A percentile compares a stretch with the other conserved stretches of the same genome.
These are phyloP conservation scores for Hydrophis major DNA, from an alignment of 2,797 vertebrate species.

Conservation along the genomic window DNA sequence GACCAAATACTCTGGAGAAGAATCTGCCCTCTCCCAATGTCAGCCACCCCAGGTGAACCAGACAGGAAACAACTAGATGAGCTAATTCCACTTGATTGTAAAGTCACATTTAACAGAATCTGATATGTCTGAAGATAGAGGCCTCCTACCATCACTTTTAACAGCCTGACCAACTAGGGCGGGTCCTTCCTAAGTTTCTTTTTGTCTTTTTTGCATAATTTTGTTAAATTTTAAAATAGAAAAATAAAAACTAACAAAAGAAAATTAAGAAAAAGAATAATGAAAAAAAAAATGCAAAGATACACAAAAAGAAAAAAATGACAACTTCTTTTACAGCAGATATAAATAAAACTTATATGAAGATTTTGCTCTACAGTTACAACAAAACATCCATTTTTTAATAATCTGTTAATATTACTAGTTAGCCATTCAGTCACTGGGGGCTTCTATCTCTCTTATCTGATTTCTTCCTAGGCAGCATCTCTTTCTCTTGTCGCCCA, in stretches of 20 bases:
- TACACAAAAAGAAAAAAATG: too few relatives aligned
- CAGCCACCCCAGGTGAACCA: not conserved
- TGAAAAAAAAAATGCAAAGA: too few relatives aligned
- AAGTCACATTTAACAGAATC: not conserved
- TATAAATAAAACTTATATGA: not conserved
- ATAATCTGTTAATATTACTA: not conserved
- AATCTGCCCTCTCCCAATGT: not conserved
- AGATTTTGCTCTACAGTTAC: not conserved
- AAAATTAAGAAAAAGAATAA: too few relatives aligned
- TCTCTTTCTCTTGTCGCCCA: not conserved
- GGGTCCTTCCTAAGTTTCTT: too few relatives aligned
- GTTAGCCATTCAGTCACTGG: not conserved
- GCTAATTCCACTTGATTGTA: not conserved
- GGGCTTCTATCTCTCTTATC: not conserved
- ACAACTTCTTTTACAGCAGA: too few relatives aligned
- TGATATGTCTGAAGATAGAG: not conserved
- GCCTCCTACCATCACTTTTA: not conserved
- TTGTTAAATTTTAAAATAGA: too few relatives aligned
- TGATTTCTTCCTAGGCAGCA: not conserved
- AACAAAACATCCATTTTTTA: not conserved
- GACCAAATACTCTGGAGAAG: not conserved
- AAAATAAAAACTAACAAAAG: too few relatives aligned
- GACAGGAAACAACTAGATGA: not conserved
- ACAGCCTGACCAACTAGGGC: too few relatives aligned
- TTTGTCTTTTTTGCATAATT: too few relatives aligned